Evolutionary conservation across 2,888 invertebrate species (phyloP).

Genomic region (Keiferia lycopersicella): DNA sequence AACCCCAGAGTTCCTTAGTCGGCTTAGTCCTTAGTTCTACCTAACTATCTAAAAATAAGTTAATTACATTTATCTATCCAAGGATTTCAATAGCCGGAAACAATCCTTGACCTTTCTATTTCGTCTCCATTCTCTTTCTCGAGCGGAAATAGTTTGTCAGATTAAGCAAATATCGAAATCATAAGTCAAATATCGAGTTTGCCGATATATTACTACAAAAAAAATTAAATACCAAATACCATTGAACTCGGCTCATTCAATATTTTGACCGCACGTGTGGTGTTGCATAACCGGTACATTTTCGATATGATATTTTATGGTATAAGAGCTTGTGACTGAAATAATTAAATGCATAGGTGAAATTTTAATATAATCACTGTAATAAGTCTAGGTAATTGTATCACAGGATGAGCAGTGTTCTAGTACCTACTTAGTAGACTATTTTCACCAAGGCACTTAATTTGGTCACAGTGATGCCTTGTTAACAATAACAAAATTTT

Average conservation of each 20-base stretch:
- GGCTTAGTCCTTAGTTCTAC: no score
- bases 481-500: no score
- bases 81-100: not conserved
- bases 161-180: not conserved
- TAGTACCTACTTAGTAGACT: no score
- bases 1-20: no score
- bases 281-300: constrained; percentile 16
- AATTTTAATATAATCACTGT: not conserved
- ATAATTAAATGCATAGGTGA: not conserved
- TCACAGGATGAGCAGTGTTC: no score
- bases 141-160: constrained; percentile 1
- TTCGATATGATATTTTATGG: constrained; percentile 15
- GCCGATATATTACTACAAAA: constrained; percentile 15
- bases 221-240: constrained; percentile 27
- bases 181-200: constrained; percentile 16
- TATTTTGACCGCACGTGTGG: constrained; percentile 16
- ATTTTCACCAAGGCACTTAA: no score
- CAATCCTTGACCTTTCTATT: not conserved
- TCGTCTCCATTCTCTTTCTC: not conserved
- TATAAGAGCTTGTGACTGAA: not conserved
- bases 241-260: constrained; percentile 24
- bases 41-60: no score
- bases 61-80: not conserved
- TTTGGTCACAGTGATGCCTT: no score
- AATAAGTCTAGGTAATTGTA: not conserved